Evolutionary conservation across 64 coral and sea anemone genomes (phyloP), one percentile per base, ranked within the genome.

Genomic region (Stylophora pistillata): DNA sequence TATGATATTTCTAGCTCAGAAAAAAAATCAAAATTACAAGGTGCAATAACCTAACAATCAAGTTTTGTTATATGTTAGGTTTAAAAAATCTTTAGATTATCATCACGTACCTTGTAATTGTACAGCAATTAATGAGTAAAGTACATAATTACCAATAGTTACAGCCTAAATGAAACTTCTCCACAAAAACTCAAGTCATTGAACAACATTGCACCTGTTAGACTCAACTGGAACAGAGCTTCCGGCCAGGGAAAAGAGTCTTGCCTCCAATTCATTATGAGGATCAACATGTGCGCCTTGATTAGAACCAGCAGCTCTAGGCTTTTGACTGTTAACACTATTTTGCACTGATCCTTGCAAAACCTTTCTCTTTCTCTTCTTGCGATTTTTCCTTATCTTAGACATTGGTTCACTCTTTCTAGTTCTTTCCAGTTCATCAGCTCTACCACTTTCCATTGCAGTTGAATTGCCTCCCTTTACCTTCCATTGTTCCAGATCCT

Each of bases 241-340:
- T 13, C 27, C 71, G 53, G 88, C 92, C 5, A 86, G 30, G 52
- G 81, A 70, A 47, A 94, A 29, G 0, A 94, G 81, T 73, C 84
- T 94, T 30, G 73, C 76, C 58, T 94, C 92, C 55, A 94, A 73
- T 61, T 94, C 92, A 78, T 70, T 77, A 27, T 94, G 81, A 23
- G 92, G 61, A 29, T 94, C 92, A 66, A 94, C 88, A 30, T 63
- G 74, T 71, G 30, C 9, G 75, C 33, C 23, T 62, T 70, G 75
- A 29, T 70, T 62, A 60, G 16, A 17, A 34, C 71, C 34, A 52
- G 20, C 53, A 61, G 53, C 63, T 58, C 55, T 64, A 4, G 59
- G 10, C 9, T 37, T 26, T 74, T 25, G 74, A 64, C 9, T 75
- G 15, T 57, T 53, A 62, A 74, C 28, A 15, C 5, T 75, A 90